Percentiles rank a stretch among this genome's conserved stretches.
Conservation (phyloP, 2,113 vertebrate genomes). For the Rafetus swinhoei region DNA sequence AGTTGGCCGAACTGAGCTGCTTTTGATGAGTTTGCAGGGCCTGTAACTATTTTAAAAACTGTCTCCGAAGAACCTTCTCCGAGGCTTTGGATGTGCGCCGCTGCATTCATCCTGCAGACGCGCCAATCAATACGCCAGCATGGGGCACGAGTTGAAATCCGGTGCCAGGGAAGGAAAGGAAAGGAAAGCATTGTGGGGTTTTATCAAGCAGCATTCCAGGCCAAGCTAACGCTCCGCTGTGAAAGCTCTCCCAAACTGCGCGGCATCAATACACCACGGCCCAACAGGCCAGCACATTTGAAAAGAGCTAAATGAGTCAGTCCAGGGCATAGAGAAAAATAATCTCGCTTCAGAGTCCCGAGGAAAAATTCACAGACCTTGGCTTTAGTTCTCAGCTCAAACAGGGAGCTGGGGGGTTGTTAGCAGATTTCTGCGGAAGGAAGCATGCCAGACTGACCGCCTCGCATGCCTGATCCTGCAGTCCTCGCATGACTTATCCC, state of each 20-base stretch:
- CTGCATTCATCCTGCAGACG: not conserved
- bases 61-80: not conserved
- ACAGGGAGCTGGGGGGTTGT: not conserved
- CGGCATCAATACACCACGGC: not conserved
- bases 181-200: not conserved
- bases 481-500: not conserved
- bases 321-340: not conserved
- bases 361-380: not conserved
- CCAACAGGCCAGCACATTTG: not conserved
- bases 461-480: not conserved
- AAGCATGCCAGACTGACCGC: not conserved
- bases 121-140: not conserved
- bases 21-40: not conserved
- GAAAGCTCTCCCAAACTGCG: not conserved
- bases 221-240: not conserved
- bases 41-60: not conserved
- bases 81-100: not conserved
- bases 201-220: not conserved
- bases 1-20: too few relatives aligned
- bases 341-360: not conserved
- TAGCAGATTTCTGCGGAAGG: not conserved
- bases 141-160: not conserved
- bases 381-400: too few relatives aligned
- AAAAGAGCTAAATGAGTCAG: not conserved
- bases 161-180: not conserved